A percentile compares a stretch with the other conserved stretches of the same genome.
These are phyloP conservation scores for Eptatretus burgeri DNA, from an alignment of 2,113 vertebrate species.

Conservation along the genomic window DNA sequence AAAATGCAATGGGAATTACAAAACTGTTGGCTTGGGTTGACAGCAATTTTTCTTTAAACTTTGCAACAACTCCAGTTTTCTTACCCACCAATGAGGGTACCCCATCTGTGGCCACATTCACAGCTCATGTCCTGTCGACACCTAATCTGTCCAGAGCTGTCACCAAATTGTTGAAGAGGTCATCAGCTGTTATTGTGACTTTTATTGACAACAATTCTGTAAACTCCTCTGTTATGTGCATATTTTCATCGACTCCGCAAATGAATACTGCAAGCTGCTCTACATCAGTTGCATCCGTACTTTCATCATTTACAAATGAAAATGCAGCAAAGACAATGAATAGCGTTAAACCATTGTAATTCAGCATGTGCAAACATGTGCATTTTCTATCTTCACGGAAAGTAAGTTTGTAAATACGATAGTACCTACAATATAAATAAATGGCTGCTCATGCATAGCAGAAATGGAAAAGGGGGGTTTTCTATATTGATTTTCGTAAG, in stretches of 20 bases:
- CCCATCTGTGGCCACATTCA: background rate
- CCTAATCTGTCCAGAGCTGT: background rate
- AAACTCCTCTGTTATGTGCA: background rate
- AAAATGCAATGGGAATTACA: slow-evolving; percentile 5
- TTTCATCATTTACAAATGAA: slow-evolving; percentile 10
- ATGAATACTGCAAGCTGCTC: slow-evolving; percentile 10
- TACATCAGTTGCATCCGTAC: slow-evolving; percentile 8
- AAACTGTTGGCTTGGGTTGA: background rate
- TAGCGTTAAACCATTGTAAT: no score
- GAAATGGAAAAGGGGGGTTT: no score
- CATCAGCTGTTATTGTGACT: background rate
- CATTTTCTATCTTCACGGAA: no score
- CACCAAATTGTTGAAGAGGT: no score
- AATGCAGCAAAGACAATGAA: slow-evolving; percentile 11
- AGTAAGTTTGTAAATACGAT: no score
- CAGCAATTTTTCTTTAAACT: slow-evolving; percentile 4
- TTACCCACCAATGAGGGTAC: background rate
- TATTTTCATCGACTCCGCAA: slow-evolving; percentile 4
- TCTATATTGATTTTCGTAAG: no score
- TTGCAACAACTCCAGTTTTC: slow-evolving; percentile 3
- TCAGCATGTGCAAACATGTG: no score
- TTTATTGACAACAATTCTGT: background rate
- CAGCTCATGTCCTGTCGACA: slow-evolving; percentile 6
- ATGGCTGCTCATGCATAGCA: no score
- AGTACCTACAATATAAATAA: no score